phyloP scores from a whole-genome alignment of 2,888 invertebrate genomes.

The Leuctra nigra region DNA sequence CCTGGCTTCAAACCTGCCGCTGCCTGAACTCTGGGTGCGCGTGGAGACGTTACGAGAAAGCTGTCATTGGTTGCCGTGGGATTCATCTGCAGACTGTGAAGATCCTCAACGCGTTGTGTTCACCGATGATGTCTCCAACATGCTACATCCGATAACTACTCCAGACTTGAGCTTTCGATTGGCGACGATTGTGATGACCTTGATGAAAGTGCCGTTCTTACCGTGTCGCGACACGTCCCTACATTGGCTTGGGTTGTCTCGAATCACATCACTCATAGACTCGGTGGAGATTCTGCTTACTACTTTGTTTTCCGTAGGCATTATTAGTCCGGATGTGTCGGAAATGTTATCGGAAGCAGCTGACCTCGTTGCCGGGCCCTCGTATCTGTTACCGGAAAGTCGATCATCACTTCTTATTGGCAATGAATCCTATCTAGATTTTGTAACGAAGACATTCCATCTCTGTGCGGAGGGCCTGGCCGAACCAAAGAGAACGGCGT shows the following conservation, averaged over 20 bases:
- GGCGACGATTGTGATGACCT: constrained; percentile 49
- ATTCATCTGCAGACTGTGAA: constrained; percentile 43
- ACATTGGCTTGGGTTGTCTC: constrained; percentile 9
- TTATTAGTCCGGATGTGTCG: constrained; percentile 26
- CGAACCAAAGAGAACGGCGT: constrained; percentile 45
- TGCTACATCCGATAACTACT: constrained; percentile 60
- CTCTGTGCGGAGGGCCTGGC: constrained; percentile 46
- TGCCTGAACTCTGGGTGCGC: constrained; percentile 66
- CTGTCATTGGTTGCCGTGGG: constrained; percentile 59
- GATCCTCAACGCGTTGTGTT: constrained; percentile 61
- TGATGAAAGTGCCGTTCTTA: constrained; percentile 53
- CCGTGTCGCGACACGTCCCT: constrained; percentile 38
- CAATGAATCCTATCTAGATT: constrained; percentile 51
- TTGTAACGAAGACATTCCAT: constrained; percentile 46
- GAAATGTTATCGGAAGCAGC: constrained; percentile 39
- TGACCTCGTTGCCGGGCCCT: constrained; percentile 50
- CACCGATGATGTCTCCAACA: constrained; percentile 55
- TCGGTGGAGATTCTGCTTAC: constrained; percentile 46
- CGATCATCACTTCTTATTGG: constrained; percentile 47
- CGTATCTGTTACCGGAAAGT: constrained; percentile 37
- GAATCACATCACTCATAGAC: constrained; percentile 44
- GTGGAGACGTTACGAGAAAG: constrained; percentile 61
- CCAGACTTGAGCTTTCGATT: constrained; percentile 52
- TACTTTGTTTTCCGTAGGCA: constrained; percentile 34
- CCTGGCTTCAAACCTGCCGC: constrained; percentile 57